Base-by-base conservation (phyloP, 1,140 invertebrate species). In the Aricia agestis region DNA sequence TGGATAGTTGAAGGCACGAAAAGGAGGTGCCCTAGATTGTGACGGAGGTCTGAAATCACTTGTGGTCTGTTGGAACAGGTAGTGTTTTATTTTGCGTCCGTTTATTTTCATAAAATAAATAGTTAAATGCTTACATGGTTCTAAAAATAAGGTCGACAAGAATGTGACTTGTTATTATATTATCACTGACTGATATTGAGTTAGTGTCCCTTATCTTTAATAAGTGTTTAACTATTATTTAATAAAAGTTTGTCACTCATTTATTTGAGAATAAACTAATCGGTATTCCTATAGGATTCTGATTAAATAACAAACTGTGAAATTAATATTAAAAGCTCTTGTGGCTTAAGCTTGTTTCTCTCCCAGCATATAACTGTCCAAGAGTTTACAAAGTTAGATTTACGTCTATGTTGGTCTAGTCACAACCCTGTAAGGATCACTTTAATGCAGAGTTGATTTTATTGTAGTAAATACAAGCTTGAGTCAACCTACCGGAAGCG, bases 401-500 rank as follows among this genome's bases (percentile, higher is more conserved):
- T 76, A 19, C 74, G 63, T 11, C 57, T 18, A 10, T n/a, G 11
- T 45, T n/a, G 57, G 19, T 69, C 63, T 72, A 71, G 63, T 17
- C 0, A 6, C 32, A n/a, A n/a, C 10, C 25, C 1, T 0, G 68
- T 76, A 85, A 73, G 65, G 76, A 75, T 72, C 31, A 67, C 68
- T 76, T 76, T 81, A n/a, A 52, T 1, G 45, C 2, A 2, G 13
- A 52, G 13, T 9, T 13, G 1, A 52, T 52, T 52, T 52, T 52
- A 52, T 4, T 52, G 1, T 11, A 13, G 45, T 52, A 52, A 52
- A 52, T 52, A 52, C 3, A 52, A 52, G 10, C 72, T 83, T 75
- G 75, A 78, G 79, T 76, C 76, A 81, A 84, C 81, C 78, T 74
- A 74, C 80, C 74, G 79, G 79, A 86, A 86, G 76, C 84, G 81